Base-by-base conservation (phyloP, 2,113 vertebrate species). In the Lota lota region DNA sequence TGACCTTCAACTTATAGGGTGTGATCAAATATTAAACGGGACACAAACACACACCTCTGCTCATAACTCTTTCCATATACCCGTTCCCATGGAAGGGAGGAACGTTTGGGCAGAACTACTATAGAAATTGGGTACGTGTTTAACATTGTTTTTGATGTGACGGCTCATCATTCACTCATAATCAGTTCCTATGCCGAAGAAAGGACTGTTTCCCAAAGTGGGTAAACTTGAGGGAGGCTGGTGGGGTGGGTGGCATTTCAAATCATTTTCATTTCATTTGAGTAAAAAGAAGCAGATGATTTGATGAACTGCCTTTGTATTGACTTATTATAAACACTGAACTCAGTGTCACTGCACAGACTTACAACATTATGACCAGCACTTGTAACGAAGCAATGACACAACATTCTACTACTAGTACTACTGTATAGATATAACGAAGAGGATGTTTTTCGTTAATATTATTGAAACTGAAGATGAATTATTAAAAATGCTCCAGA, bases 311-410 rank as follows among this genome's bases (percentile, higher is more conserved):
- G 15, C 53, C 53, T 56, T 56, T 56, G 53, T 56, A 56, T 16
- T 61, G 84, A 88, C 80, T 87, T 84, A 88, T 85, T 86, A 66
- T 79, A 84, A 79, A 85, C 88, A 86, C 83, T 82, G 83, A 80
- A 87, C 80, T 82, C 88, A 81, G 88, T 86, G 85, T 90, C 87
- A 83, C 83, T 85, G 88, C 88, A 90, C 88, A 90, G 80, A 87
- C 78, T 83, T 87, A 82, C 78, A 88, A 90, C 84, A 21, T 60
- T 95, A 94, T 96, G 96, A 99, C 97, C 96, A 99, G 96, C 97
- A 98, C 95, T 97, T 95, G 94, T 93, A 97, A 94, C 93, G 86
- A 95, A 95, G 95, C 93, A 95, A 94, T 95, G 93, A 89, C 92
- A 93, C 93, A 92, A 94, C 93, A 94, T 95, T 96, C 92, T 97